A percentile compares a stretch with the other conserved stretches of the same genome.
Evolutionary conservation across 2,797 vertebrate genomes (phyloP).

Genomic region (Anabas testudineus): DNA sequence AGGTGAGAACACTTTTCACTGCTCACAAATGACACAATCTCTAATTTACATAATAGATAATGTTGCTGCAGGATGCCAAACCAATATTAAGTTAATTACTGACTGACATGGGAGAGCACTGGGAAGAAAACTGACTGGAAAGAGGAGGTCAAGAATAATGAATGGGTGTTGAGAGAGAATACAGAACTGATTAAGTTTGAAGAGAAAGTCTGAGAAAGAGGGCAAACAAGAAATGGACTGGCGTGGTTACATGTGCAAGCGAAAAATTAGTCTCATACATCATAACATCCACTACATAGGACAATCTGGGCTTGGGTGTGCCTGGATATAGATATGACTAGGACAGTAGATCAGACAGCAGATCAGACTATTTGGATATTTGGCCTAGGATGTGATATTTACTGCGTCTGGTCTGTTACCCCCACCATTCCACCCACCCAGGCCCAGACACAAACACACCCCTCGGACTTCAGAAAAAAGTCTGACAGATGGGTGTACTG

Average conservation of each 20-base stretch:
- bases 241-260: neutral
- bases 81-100: constrained; percentile 9
- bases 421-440: constrained; percentile 51
- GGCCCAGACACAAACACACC: constrained; percentile 66
- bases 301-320: constrained; percentile 40
- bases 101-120: neutral
- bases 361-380: constrained; percentile 68
- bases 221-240: neutral
- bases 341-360: constrained; percentile 62
- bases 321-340: constrained; percentile 52
- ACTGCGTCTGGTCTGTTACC: constrained; percentile 56
- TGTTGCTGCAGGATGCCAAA: constrained; percentile 24
- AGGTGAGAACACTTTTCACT: constrained; percentile 55
- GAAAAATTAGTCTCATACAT: constrained; percentile 9
- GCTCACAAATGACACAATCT: constrained; percentile 13
- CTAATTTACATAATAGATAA: constrained; percentile 34
- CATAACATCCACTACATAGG: constrained; percentile 13
- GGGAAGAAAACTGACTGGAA: constrained; percentile 2
- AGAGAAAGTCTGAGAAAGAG: neutral
- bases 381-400: constrained; percentile 71
- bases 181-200: constrained; percentile 11
- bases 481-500: constrained; percentile 77
- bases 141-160: constrained; percentile 11
- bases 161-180: constrained; percentile 2
- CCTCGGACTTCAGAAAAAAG: constrained; percentile 58